Evolutionary conservation across 2,113 vertebrate species (phyloP), one percentile per base, ranked within the genome.

Genomic region (Echinops telfairi): DNA sequence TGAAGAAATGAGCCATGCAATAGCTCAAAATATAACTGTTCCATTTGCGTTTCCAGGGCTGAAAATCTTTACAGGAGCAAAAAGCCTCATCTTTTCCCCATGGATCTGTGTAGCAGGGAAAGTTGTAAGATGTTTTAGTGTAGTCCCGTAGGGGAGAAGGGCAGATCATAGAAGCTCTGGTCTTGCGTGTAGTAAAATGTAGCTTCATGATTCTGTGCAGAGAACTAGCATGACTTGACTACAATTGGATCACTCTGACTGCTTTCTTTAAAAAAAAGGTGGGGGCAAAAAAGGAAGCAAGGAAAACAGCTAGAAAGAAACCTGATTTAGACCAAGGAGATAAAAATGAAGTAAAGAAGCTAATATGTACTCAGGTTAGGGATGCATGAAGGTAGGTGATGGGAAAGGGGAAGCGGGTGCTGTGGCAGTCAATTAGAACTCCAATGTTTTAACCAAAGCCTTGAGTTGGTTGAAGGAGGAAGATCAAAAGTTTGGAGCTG

Each of bases 151-250:
- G 23, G 17, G 12, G 25, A 38, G n/a, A 17, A 33, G 36, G 40
- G 19, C 4, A 82, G 6, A 83, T 36, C 58, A 88, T 0, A 71
- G 60, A 82, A 86, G 27, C 12, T 76, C 10, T 53, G 47, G 47
- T 53, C 12, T 83, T 90, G 80, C 79, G 88, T 92, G 86, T 87
- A 96, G 77, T 83, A 66, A 85, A 93, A 68, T 36, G n/a, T 86
- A 53, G 73, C 71, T 94, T 73, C 25, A 81, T 16, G 36, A 15
- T 89, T 86, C 62, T 86, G 31, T 43, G 31, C 40, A 84, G 70
- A 93, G 57, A 86, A 89, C 47, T 85, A 80, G 77, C 2, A 86
- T 71, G 86, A 62, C 12, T 25, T 91, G 33, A 81, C 75, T 88
- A 85, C 31, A 91, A 81, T 0, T 77, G 47, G 29, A 93, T 75